Evolutionary conservation across 2,888 invertebrate species (phyloP).

Genomic region (Drosophila testacea): DNA sequence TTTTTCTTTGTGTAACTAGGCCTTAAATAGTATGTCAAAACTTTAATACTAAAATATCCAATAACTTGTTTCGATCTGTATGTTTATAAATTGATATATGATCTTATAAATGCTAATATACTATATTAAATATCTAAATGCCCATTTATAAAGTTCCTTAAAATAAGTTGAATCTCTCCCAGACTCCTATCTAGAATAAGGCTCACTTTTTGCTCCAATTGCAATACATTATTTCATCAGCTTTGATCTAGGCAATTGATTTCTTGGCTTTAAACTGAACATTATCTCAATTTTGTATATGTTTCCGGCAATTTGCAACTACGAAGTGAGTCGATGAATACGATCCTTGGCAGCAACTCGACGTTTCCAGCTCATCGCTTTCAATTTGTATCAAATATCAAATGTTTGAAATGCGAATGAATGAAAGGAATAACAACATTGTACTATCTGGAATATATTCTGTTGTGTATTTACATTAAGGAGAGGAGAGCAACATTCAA

Average conservation of each 20-base stretch:
- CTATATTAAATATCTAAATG: too few species aligned
- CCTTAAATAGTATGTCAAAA: too few species aligned
- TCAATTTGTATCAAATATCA: constrained; percentile 72
- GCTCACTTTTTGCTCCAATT: background rate
- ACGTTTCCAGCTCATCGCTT: constrained; percentile 78
- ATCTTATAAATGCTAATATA: too few species aligned
- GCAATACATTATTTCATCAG: background rate
- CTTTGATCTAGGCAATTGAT: constrained; percentile 30
- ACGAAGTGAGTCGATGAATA: constrained; percentile 6
- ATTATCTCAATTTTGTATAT: constrained; percentile 1
- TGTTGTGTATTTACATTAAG: constrained; percentile 23
- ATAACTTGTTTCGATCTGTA: too few species aligned
- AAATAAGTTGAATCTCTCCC: too few species aligned
- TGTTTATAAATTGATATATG: too few species aligned
- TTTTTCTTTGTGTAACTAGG: too few species aligned
- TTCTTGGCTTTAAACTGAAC: constrained; percentile 27
- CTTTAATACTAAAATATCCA: too few species aligned
- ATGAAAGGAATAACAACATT: background rate
- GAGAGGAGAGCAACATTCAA: background rate
- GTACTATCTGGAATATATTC: constrained; percentile 1
- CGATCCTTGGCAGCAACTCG: constrained; percentile 50
- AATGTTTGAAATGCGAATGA: background rate
- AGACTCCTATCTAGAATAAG: background rate
- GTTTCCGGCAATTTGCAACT: constrained; percentile 42
- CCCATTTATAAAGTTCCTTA: too few species aligned